phyloP scores from a whole-genome alignment of 1,140 invertebrate genomes.

The Aleiodes sp. region DNA sequence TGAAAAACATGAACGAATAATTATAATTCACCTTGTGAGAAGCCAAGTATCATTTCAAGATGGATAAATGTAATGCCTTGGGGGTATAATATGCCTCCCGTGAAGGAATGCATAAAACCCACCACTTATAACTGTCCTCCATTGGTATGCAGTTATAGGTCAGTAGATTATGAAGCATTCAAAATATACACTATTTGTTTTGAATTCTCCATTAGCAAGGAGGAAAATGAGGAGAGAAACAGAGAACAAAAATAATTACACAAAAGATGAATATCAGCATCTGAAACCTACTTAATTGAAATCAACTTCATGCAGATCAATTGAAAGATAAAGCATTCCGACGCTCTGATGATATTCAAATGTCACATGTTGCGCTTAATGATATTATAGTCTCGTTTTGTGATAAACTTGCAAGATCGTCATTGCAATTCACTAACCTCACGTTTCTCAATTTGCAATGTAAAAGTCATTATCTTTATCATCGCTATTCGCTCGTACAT shows the following conservation, averaged over 20 bases:
- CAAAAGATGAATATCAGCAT: background rate
- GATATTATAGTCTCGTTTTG: background rate
- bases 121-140: constrained; percentile 36
- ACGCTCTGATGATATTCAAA: background rate
- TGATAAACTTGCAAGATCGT: no score
- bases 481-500: constrained; percentile 2
- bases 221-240: no score
- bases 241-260: background rate
- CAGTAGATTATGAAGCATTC: constrained; percentile 24
- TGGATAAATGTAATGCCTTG: background rate
- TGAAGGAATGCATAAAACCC: constrained; percentile 30
- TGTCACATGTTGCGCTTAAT: background rate
- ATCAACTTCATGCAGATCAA: background rate
- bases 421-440: constrained; percentile 4
- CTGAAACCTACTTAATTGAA: constrained; percentile 13
- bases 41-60: no score
- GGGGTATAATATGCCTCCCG: constrained; percentile 5
- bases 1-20: background rate
- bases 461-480: background rate
- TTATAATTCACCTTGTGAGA: constrained; percentile 5
- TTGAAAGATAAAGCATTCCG: background rate
- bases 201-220: background rate
- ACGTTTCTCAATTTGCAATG: constrained; percentile 1
- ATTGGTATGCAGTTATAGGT: constrained; percentile 27
- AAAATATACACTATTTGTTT: background rate